These are phyloP conservation scores for Panthera tigris DNA, from an alignment of 2,113 vertebrate genomes.

Conservation along the genomic window DNA sequence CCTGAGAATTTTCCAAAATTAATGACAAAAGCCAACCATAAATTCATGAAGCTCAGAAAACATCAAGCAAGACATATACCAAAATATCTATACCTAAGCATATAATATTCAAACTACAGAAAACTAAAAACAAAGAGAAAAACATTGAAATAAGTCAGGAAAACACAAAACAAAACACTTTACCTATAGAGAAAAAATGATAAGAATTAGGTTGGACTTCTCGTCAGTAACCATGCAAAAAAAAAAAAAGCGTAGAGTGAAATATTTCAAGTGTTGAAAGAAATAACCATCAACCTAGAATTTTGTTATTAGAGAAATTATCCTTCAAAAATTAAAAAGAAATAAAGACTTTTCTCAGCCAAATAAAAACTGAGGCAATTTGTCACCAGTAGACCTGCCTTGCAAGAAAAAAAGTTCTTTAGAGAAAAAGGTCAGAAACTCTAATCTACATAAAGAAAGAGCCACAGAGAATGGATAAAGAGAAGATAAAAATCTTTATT, in stretches of 20 bases:
- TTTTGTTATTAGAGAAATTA: neutral
- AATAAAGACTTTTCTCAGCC: neutral
- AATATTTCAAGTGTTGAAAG: neutral
- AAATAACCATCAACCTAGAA: neutral
- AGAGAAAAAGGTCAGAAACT: slow-evolving; percentile 1
- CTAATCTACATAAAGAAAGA: neutral
- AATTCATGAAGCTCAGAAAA: neutral
- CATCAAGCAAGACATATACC: neutral
- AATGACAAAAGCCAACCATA: neutral
- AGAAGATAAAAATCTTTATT: neutral
- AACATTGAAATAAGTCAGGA: neutral
- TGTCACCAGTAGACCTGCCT: neutral
- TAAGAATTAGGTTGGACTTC: neutral
- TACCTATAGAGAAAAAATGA: neutral
- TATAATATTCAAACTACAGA: neutral
- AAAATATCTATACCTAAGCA: neutral
- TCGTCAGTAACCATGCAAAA: neutral
- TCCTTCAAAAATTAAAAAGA: neutral
- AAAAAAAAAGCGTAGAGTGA: neutral
- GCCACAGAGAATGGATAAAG: neutral
- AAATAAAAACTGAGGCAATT: neutral
- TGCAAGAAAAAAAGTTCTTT: neutral
- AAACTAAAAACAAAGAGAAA: neutral
- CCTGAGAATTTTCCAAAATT: neutral
- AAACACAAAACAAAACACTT: neutral